Evolutionary conservation across 2,113 vertebrate genomes (phyloP), one percentile per base, ranked within the genome.

Genomic region (Glaucidium brasilianum): DNA sequence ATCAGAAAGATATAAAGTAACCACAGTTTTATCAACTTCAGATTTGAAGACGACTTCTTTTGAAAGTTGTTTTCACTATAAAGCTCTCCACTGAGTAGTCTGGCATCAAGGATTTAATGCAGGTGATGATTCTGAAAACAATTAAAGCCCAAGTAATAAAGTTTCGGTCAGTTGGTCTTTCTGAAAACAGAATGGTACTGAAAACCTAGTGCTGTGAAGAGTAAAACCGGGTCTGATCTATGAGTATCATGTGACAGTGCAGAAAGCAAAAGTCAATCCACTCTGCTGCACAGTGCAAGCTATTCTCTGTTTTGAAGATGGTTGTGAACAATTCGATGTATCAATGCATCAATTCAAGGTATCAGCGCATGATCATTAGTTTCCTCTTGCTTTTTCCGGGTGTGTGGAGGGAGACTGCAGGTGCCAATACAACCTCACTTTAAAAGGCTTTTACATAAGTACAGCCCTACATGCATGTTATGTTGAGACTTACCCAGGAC

Each of bases 81-180:
- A 86, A 86, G 17, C 47, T 90, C 52, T 90, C 9, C 11, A 14
- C 23, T 43, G 55, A 35, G 25, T 58, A 64, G 27, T n/a, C 35
- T 77, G 26, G 41, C 17, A 35, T 77, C 25, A 13, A 58, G 79
- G 26, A 86, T 84, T 71, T 84, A 45, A 32, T 16, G 19, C 47
- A 79, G 30, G 30, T 79, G 71, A 75, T 56, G 23, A 88, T 90
- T 85, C 63, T 88, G 90, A 87, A 84, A 85, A 71, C 23, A 75
- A 29, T 19, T 79, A 52, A 87, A 67, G 11, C 20, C 17, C 20
- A 73, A 37, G 8, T 53, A 84, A 62, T 17, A 80, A 69, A 69
- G 9, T 55, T 62, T n/a, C 21, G 11, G 41, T 15, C 12, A 56
- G 0, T 7, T 0, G 0, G 18, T 52, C 80, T 91, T 92, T 86